phyloP scores from a whole-genome alignment of 2,797 vertebrate genomes.

The Rhinophrynus dorsalis region DNA sequence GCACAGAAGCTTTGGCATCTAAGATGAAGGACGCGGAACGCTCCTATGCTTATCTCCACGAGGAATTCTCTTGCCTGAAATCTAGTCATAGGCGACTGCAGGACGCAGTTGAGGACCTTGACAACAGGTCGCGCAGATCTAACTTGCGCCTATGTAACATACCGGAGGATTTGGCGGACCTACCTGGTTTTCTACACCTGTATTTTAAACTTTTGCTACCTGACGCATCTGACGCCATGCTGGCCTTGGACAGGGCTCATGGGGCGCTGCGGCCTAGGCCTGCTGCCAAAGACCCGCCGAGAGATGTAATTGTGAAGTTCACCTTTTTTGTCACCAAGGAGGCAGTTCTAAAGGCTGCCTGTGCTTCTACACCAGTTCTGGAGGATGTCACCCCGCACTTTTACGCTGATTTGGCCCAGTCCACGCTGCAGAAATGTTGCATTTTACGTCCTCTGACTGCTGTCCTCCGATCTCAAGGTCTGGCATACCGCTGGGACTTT shows the following conservation, averaged over 20 bases:
- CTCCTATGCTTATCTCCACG: no score
- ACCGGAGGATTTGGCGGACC: no score
- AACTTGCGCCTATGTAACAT: no score
- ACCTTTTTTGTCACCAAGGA: background rate
- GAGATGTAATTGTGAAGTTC: background rate
- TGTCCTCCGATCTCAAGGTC: background rate
- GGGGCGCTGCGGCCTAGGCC: background rate
- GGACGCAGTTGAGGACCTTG: no score
- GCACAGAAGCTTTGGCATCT: no score
- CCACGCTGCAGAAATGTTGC: background rate
- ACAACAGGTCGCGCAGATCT: no score
- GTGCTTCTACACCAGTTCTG: background rate
- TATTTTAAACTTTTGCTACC: no score
- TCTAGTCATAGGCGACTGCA: no score
- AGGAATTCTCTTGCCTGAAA: no score
- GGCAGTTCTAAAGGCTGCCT: background rate
- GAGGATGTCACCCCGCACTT: background rate
- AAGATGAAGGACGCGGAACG: no score
- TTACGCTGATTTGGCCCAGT: background rate
- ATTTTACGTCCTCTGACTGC: background rate
- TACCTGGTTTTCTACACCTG: no score
- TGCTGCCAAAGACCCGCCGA: background rate
- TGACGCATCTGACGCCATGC: no score
- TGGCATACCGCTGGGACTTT: background rate
- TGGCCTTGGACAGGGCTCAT: background rate